These are phyloP conservation scores for Lagocephalus sceleratus DNA, from an alignment of 2,797 vertebrate species.

Conservation along the genomic window DNA sequence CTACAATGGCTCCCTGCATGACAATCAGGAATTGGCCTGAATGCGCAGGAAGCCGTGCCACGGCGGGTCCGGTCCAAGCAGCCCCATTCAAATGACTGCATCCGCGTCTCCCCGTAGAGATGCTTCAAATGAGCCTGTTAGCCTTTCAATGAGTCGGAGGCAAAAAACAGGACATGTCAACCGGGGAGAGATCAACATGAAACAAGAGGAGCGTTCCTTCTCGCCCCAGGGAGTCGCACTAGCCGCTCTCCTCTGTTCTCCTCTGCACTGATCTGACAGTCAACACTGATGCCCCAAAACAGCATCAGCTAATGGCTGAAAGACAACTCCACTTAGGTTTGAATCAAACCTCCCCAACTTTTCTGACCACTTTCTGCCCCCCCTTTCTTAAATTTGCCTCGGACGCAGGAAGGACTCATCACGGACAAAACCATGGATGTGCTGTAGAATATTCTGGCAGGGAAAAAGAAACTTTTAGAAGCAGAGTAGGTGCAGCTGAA, in stretches of 20 bases:
- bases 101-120: conserved; percentile 65
- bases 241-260: conserved; percentile 55
- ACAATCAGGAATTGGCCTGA: conserved; percentile 62
- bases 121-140: conserved; percentile 75
- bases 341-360: not conserved
- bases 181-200: conserved; percentile 74
- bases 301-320: conserved; percentile 57
- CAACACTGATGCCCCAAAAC: conserved; percentile 53
- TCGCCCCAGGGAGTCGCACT: conserved; percentile 70
- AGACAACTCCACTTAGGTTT: conserved; percentile 52
- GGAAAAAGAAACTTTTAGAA: conserved; percentile 10
- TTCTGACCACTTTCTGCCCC: conserved; percentile 30
- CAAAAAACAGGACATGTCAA: conserved; percentile 78
- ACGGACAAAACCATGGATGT: conserved; percentile 4
- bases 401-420: not conserved
- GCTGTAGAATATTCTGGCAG: too few species aligned
- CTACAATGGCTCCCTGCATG: conserved; percentile 54
- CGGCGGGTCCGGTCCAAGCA: conserved; percentile 61
- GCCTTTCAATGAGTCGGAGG: conserved; percentile 62
- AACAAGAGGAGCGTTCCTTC: conserved; percentile 71
- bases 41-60: conserved; percentile 69
- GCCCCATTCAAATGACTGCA: conserved; percentile 70
- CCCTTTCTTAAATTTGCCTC: not conserved
- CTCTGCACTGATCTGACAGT: conserved; percentile 71
- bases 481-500: conserved; percentile 43